These are phyloP conservation scores for Drosophila pseudotakahashii DNA, from an alignment of 2,888 invertebrate species.

Conservation along the genomic window DNA sequence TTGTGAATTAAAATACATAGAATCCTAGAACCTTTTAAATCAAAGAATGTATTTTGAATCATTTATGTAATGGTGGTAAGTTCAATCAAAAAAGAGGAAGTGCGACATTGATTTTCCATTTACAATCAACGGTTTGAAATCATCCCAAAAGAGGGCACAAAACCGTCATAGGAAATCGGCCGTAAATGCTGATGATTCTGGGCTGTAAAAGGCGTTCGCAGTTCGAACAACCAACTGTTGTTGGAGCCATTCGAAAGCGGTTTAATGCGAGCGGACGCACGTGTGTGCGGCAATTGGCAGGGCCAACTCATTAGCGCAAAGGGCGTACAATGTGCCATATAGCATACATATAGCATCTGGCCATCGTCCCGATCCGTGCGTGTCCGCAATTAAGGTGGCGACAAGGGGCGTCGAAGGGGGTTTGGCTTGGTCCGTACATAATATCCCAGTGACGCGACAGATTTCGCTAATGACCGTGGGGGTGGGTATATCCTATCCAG, in stretches of 20 bases:
- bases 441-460: conserved; percentile 43
- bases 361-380: conserved; percentile 42
- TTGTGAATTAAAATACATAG: too few relatives aligned
- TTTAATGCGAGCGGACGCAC: conserved; percentile 26
- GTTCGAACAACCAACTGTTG: conserved; percentile 37
- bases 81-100: neutral
- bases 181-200: conserved; percentile 12
- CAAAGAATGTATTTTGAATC: neutral
- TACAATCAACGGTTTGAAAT: conserved; percentile 2
- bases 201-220: conserved; percentile 21
- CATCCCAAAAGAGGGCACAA: conserved; percentile 1
- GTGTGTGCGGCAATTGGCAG: conserved; percentile 35
- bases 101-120: conserved; percentile 13
- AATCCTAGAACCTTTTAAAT: neutral
- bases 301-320: conserved; percentile 44
- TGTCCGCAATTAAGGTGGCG: conserved; percentile 45
- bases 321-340: conserved; percentile 35
- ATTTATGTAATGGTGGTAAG: neutral
- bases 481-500: conserved; percentile 1
- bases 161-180: conserved; percentile 18
- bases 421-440: neutral
- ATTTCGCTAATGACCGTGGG: conserved; percentile 48
- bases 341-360: conserved; percentile 35
- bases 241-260: conserved; percentile 15
- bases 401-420: conserved; percentile 1